These are phyloP conservation scores for Turritopsis rubra DNA, from an alignment of 30 jellyfish, hydroid and myxozoan genomes.

Conservation along the genomic window DNA sequence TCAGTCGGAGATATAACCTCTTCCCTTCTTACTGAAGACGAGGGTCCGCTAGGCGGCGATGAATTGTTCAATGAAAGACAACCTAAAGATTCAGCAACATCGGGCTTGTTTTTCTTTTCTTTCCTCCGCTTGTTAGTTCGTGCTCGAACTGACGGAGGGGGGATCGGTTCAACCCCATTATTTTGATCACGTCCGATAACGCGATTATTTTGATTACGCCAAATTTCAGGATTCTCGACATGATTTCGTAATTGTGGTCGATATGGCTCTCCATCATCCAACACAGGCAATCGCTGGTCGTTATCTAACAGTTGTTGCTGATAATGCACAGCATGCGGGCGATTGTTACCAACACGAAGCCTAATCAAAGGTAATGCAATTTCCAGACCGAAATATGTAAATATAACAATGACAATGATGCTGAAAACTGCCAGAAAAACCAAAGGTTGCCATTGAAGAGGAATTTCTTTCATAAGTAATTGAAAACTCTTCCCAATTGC, in stretches of 20 bases:
- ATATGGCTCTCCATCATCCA: not conserved
- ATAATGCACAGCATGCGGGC: not conserved
- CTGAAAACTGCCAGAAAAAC: conserved; percentile 28
- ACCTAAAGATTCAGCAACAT: not conserved
- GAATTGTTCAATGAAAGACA: not conserved
- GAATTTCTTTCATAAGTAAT: conserved; percentile 51
- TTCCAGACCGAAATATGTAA: conserved; percentile 42
- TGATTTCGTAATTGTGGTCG: not conserved
- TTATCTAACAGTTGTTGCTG: not conserved
- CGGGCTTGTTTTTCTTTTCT: not conserved
- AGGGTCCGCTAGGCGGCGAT: not conserved
- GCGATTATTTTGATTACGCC: not conserved
- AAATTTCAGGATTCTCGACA: not conserved
- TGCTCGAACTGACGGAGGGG: not conserved
- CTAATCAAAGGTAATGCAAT: conserved; percentile 46
- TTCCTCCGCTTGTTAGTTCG: not conserved
- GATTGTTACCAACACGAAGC: conserved; percentile 21
- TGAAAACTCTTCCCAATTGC: conserved; percentile 55
- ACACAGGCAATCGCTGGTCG: not conserved
- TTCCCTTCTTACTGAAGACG: not conserved
- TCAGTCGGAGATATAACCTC: no score
- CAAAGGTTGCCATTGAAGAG: conserved; percentile 70
- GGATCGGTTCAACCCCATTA: not conserved
- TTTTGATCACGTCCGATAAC: not conserved
- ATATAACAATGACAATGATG: conserved; percentile 8